Evolutionary conservation across 2,113 vertebrate species (phyloP), one percentile per base, ranked within the genome.

Genomic region (Sialia sialis): DNA sequence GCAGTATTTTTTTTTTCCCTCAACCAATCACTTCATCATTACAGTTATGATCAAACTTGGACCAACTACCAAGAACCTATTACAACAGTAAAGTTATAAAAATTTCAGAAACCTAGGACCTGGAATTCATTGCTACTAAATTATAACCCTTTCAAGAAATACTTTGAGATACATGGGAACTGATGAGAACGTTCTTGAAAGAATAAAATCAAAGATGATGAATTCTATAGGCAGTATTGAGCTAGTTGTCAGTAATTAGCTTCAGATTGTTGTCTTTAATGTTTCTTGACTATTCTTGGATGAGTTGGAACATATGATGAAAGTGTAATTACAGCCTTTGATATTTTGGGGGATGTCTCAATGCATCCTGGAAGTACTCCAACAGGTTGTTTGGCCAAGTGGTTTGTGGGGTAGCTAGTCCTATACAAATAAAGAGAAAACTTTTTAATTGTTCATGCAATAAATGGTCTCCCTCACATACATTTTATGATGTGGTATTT

Each of bases 261-360:
- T 95, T 89, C 95, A 96, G 85, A 96, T 91, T 91, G 48, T 41
- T 55, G 89, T 94, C 92, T 95, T 95, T 94, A 95, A 95, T 95
- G 91, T 91, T 77, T 88, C 67, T 92, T 86, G 76, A 89, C 84
- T 95, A 54, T 80, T 70, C 81, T 90, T 92, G 82, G 64, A 91
- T 86, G 91, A 94, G 69, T 77, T 87, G 77, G 70, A 94, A 84
- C 54, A 90, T 39, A 84, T 1, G 29, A 95, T 96, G 87, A 93
- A 97, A 94, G 77, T 92, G 66, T 75, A 94, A 93, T 95, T 93
- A 41, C 58, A 92, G 63, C 22, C 67, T 96, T 96, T 96, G 89
- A 97, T 95, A 93, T 89, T 87, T 90, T 89, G 69, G 84, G 90
- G 72, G 54, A 88, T 90, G 67, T 78, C 41, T 90, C 54, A 74